Conservation (phyloP, 2,113 vertebrate species). For the Pogona vitticeps region DNA sequence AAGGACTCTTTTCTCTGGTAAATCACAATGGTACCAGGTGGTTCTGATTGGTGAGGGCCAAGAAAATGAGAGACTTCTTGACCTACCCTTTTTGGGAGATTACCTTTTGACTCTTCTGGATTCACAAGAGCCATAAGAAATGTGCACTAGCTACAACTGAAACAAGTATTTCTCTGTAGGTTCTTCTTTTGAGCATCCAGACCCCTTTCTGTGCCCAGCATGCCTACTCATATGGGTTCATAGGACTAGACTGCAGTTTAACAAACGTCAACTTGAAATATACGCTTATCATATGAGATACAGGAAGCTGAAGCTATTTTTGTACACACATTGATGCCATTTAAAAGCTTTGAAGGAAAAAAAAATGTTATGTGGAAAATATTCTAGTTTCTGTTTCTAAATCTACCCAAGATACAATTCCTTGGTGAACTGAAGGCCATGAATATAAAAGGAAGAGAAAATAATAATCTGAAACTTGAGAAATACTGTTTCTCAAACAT, state of each 20-base stretch:
- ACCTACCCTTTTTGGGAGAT: too few species aligned
- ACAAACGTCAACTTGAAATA: not conserved
- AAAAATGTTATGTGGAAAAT: not conserved
- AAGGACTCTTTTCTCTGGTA: not conserved
- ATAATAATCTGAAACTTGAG: constrained; percentile 14
- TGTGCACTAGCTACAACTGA: not conserved
- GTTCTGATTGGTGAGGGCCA: not conserved
- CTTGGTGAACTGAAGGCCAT: not conserved
- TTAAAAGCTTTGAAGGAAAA: not conserved
- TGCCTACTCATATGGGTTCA: not conserved
- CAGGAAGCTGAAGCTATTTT: not conserved
- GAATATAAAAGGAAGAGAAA: constrained; percentile 1
- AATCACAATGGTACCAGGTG: not conserved
- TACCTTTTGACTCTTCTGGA: not conserved
- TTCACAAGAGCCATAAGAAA: not conserved
- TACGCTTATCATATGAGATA: not conserved
- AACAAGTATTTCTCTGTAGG: not conserved
- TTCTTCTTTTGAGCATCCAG: not conserved
- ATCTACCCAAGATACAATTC: constrained; percentile 17
- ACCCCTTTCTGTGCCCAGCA: not conserved
- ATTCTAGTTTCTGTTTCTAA: constrained; percentile 26
- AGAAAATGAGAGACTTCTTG: not conserved
- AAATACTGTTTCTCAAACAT: constrained; percentile 11
- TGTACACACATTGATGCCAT: constrained; percentile 5
- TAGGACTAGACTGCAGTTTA: not conserved